Base-by-base conservation (phyloP, 2,888 invertebrate genomes). In the Harmothoe impar region DNA sequence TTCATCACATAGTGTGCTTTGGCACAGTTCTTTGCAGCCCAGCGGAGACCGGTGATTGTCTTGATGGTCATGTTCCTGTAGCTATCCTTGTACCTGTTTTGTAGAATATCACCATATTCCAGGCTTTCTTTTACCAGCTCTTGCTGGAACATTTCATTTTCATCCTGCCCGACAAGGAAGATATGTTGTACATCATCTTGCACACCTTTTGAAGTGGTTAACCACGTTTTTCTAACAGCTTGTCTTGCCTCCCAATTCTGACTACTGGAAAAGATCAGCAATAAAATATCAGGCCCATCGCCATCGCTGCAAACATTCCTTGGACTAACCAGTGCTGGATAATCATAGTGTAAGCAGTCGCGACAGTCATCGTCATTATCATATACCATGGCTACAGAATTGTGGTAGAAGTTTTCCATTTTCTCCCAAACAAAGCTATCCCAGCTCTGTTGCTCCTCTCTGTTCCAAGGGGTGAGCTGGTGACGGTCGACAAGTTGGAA, bases 61-160 rank as follows among this genome's bases (percentile, higher is more conserved):
- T 86, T 86, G 23, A 86, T 52, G 25, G 86, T 54, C 86, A 86
- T 52, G 54, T 86, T 86, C 31, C 86, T 86, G 54, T 25, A 29
- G 1, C 25, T 31, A 23, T 86, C 86, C n/a, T 15, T 31, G 25
- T 86, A 86, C 1, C 10, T 29, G 54, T 86, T 5, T 29, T 86
- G 86, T 12, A 86, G 56, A 0, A 86, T 86, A 54, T 86, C 86
- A 0, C 52, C 54, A 29, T 86, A 31, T 29, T 10, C 20, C 17
- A 25, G 0, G 33, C 29, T 52, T 29, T 86, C 86, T 3, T 10
- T 33, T 17, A n/a, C 29, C 23, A 86, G 31, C 20, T 10, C 29
- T 10, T 10, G 7, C 86, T 86, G 86, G 12, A 0, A 3, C 12
- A 7, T 29, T 12, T 20, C 86, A n/a, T 54, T 52, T 0, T 20